Evolutionary conservation across 2,113 vertebrate species (phyloP), one percentile per base, ranked within the genome.

Genomic region (Sclerurus mexicanus): DNA sequence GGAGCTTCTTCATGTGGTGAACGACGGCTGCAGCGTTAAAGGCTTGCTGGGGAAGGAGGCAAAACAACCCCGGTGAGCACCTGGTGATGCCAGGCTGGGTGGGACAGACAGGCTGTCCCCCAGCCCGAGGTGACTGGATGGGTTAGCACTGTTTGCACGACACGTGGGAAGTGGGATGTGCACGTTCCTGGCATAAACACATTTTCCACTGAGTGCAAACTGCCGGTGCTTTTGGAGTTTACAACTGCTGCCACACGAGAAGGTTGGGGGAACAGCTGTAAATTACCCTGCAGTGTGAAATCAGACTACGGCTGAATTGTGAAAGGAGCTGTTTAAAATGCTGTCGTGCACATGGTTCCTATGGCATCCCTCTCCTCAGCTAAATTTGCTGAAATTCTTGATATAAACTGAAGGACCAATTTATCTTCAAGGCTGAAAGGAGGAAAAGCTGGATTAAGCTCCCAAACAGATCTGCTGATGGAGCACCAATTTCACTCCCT

Each of bases 1-100:
- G 99, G 19, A 99, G 97, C 89, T 99, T 99, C 96, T 93, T 98
- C 99, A 99, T 99, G 96, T 99, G 99, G 66, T 98, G 97, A 47
- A 99, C 97, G 2, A 98, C 98, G 3, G 98, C 96, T 0, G 99
- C 97, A 0, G 98, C 98, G 1, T 99, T 99, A 97, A 99, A 99
- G 94, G 98, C 99, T 98, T 98, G 98, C 99, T 99, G 95, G 60
- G 91, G 90, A 63, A 28, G 71, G 60, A 94, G 85, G 84, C 6
- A 94, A 10, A n/a, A 37, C 14, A 14, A 16, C 24, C 5, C 0
- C 0, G 6, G 79, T 94, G 85, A 91, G 60, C 37, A 4, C 10
- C n/a, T 11, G 21, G 13, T 0, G 30, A 1, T 3, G 25, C 6
- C 23, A 24, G 77, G 53, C 64, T 53, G 64, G 66, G n/a, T 17